Percentiles rank a stretch among this genome's conserved stretches.
phyloP scores from a whole-genome alignment of 2,113 vertebrate species.

The Melospiza melodia region DNA sequence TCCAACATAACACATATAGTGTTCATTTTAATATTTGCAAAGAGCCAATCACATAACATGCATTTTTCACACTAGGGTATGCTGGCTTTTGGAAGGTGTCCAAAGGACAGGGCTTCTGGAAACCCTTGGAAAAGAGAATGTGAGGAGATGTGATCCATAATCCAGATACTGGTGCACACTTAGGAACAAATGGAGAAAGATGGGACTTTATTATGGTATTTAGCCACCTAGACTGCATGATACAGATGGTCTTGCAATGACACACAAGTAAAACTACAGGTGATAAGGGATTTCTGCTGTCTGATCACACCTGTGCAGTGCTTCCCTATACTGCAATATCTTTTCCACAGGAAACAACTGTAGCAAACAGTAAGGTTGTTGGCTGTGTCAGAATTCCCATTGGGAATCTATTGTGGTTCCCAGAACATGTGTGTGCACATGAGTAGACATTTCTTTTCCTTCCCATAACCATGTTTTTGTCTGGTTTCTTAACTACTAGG shows the following conservation, averaged over 20 bases:
- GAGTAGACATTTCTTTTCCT: neutral
- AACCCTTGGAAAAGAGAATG: neutral
- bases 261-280: neutral
- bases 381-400: neutral
- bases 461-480: neutral
- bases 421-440: rapidly evolving
- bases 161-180: neutral
- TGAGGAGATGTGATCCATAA: neutral
- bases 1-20: too few species aligned
- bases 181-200: neutral
- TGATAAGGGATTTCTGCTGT: neutral
- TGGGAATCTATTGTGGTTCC: neutral
- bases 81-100: neutral
- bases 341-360: neutral
- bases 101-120: neutral
- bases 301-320: neutral
- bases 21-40: too few species aligned
- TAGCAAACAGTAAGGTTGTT: neutral
- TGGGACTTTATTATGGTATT: neutral
- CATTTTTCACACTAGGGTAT: neutral
- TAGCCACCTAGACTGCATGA: neutral
- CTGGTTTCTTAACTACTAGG: neutral
- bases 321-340: neutral
- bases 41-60: too few species aligned
- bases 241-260: neutral